phyloP scores from a whole-genome alignment of 2,113 vertebrate species.

The Charina bottae region DNA sequence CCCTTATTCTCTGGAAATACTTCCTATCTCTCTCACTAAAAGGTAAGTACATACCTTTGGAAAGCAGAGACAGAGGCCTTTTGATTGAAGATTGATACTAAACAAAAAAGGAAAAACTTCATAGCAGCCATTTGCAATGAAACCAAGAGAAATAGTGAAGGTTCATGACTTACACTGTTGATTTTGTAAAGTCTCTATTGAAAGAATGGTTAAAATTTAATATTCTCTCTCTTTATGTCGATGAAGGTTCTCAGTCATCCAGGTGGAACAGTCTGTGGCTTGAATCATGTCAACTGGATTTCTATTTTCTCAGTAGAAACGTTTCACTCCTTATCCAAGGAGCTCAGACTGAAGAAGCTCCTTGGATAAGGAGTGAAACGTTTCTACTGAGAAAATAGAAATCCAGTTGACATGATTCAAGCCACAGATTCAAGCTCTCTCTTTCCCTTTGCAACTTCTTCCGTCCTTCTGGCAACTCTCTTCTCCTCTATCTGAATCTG shows the following conservation, averaged over 20 bases:
- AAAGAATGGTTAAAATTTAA: conserved; percentile 42
- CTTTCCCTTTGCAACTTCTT: background rate
- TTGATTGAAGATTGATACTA: background rate
- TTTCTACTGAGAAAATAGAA: too few relatives aligned
- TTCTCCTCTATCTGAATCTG: background rate
- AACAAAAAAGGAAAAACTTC: conserved; percentile 21
- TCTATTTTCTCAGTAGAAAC: too few relatives aligned
- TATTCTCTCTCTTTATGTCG: background rate
- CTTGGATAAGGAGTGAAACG: too few relatives aligned
- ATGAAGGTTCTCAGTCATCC: too few relatives aligned
- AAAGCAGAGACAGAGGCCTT: conserved; percentile 1
- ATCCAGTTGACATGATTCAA: too few relatives aligned
- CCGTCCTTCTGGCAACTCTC: background rate
- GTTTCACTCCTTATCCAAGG: too few relatives aligned
- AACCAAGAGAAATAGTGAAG: conserved; percentile 2
- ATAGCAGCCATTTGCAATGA: conserved; percentile 23
- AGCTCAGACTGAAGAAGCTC: too few relatives aligned
- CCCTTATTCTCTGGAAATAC: background rate
- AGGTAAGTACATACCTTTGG: conserved; percentile 26
- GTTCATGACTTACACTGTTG: conserved; percentile 6
- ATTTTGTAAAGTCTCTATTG: conserved; percentile 42
- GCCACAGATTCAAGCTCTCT: too few relatives aligned
- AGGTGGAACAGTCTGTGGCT: too few relatives aligned
- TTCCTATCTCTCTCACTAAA: conserved; percentile 1
- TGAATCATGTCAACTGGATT: too few relatives aligned